Evolutionary conservation across 2,113 vertebrate genomes (phyloP).

Genomic region (Tragelaphus imberbis): DNA sequence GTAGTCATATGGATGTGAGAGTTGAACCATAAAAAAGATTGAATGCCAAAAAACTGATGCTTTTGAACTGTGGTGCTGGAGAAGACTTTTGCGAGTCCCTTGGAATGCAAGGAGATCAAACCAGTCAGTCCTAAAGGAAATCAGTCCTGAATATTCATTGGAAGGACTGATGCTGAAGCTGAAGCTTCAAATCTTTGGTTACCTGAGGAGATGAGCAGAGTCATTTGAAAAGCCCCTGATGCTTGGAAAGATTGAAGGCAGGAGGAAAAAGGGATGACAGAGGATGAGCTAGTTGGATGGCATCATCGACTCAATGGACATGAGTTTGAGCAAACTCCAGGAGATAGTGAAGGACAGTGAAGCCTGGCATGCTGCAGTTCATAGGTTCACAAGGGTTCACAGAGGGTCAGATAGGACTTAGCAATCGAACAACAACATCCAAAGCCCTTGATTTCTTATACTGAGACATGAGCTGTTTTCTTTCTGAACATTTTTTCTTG

Average conservation of each 20-base stretch:
- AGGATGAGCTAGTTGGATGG: not conserved
- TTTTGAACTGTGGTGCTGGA: not conserved
- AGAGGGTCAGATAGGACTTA: not conserved
- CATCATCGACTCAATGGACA: not conserved
- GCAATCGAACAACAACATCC: not conserved
- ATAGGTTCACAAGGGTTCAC: not conserved
- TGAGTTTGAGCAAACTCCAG: not conserved
- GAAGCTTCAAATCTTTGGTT: not conserved
- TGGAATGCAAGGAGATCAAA: not conserved
- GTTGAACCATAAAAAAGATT: not conserved
- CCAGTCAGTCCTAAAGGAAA: not conserved
- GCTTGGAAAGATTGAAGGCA: not conserved
- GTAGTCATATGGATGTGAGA: not conserved
- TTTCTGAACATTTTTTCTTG: not conserved
- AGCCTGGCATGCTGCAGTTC: not conserved
- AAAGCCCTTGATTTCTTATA: not conserved
- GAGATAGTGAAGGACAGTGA: not conserved
- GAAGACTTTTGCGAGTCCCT: not conserved
- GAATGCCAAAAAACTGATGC: not conserved
- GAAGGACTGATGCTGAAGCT: not conserved
- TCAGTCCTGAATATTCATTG: not conserved
- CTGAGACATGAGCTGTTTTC: not conserved
- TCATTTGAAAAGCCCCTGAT: not conserved
- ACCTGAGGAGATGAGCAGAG: not conserved
- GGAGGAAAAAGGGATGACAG: rapidly evolving